These are phyloP conservation scores for Psettodes erumei DNA, from an alignment of 2,113 vertebrate species.

Conservation along the genomic window DNA sequence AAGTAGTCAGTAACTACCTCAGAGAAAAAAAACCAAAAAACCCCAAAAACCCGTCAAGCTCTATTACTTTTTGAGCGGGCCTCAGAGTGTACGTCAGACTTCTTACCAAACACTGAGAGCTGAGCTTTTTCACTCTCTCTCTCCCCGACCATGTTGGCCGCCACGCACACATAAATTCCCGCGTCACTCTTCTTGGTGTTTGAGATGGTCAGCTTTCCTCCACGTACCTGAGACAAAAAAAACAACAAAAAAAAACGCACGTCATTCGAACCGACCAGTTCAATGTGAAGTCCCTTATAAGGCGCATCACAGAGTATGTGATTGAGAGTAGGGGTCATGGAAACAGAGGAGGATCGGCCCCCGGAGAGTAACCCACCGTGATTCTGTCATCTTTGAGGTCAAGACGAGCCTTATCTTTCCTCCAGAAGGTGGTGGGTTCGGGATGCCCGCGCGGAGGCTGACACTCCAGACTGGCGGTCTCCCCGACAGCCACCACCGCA, in stretches of 20 bases:
- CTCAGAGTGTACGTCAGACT: not conserved
- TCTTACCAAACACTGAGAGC: conserved; percentile 93
- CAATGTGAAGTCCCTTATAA: conserved; percentile 22
- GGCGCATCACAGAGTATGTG: conserved; percentile 2
- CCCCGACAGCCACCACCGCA: conserved; percentile 90
- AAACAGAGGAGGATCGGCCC: conserved; percentile 1
- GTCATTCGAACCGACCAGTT: not conserved
- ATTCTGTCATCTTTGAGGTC: conserved; percentile 93
- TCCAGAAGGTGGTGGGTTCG: conserved; percentile 96
- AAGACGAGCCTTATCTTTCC: conserved; percentile 91
- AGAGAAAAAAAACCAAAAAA: no score
- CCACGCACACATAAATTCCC: conserved; percentile 94
- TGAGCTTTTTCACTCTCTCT: conserved; percentile 95
- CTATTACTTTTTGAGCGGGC: conserved; percentile 14
- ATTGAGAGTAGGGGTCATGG: conserved; percentile 10
- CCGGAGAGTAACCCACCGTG: conserved; percentile 83
- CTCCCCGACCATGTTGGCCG: conserved; percentile 96
- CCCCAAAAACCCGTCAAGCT: not conserved
- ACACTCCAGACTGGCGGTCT: conserved; percentile 93
- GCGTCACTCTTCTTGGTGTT: conserved; percentile 92
- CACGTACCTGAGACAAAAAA: conserved; percentile 86
- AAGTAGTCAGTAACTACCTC: not conserved
- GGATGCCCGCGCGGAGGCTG: conserved; percentile 94
- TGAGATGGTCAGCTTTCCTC: conserved; percentile 94
- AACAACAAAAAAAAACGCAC: not conserved